Base-by-base conservation (phyloP, 2,113 vertebrate genomes). In the Crotalus viridis region DNA sequence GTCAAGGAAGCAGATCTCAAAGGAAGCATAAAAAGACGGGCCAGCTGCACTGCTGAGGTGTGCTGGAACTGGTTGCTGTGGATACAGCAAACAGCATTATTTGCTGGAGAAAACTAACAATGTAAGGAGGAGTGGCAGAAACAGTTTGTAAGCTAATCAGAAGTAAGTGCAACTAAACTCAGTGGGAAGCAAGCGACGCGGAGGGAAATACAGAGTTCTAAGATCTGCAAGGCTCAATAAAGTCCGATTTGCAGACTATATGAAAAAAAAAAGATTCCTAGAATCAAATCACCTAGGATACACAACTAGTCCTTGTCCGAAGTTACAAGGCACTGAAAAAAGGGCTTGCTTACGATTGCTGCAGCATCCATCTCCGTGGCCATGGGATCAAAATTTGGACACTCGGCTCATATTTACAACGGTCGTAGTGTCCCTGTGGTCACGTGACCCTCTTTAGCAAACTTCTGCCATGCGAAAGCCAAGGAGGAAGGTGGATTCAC, bases 11-110 rank as follows among this genome's bases (percentile, higher is more conserved):
- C 33, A 28, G 43, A 22, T 33, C 54, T 24, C 88, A 6, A 52
- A 81, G n/a, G 55, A 86, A 90, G 21, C 19, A 59, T 22, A 39
- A 90, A 61, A 86, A 26, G 43, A 85, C 3, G 33, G 33, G 74
- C 26, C 88, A 26, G 24, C 85, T 43, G 19, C 28, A 24, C 24
- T 17, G 19, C 74, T 52, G 43, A 4, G n/a, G 61, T 46, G 87
- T 51, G 56, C 46, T 26, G 10, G 57, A 89, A 46, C 6, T 6
- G 54, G 54, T 61, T 93, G 92, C 88, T 61, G 43, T 61, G 69
- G 92, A 59, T 51, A 90, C 92, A 89, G 89, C 54, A 85, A 93
- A 93, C 88, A 89, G 89, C 89, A 61, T 26, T 59, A 55, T 93
- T 22, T 59, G 46, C 19, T 57, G 21, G 48, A 51, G 69, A 86